A percentile compares a stretch with the other conserved stretches of the same genome.
Evolutionary conservation across 2,888 invertebrate genomes (phyloP).

Genomic region (Serrognathus titanus): DNA sequence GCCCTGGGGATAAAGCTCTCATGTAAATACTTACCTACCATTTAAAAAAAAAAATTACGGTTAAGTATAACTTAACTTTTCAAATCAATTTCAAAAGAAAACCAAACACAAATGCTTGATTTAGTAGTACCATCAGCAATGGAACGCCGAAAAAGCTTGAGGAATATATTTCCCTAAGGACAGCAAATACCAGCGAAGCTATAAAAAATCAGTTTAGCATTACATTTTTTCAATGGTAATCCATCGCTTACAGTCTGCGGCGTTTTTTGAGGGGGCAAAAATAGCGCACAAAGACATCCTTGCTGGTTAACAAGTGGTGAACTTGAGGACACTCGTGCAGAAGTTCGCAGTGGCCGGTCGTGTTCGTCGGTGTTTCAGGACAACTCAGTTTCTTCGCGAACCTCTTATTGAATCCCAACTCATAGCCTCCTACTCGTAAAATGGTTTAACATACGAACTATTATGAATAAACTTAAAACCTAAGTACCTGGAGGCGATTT

Average conservation of each 20-base stretch:
- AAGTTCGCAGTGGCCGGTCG: slow-evolving; percentile 23
- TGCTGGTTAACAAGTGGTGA: slow-evolving; percentile 8
- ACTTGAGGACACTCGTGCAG: slow-evolving; percentile 18
- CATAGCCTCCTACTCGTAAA: slow-evolving; percentile 19
- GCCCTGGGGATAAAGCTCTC: no score
- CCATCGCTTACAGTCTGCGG: no score
- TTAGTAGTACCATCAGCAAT: no score
- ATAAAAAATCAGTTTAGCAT: not conserved
- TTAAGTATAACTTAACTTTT: no score
- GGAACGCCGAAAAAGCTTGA: no score
- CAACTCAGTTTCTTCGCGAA: slow-evolving; percentile 19
- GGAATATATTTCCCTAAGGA: not conserved
- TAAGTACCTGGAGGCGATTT: no score
- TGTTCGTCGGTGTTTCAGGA: slow-evolving; percentile 20
- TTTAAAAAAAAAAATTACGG: no score
- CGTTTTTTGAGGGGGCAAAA: slow-evolving; percentile 1
- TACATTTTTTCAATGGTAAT: no score
- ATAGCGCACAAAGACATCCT: slow-evolving; percentile 13
- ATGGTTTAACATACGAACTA: not conserved
- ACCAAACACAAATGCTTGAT: no score
- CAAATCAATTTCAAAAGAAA: no score
- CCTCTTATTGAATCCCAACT: slow-evolving; percentile 24
- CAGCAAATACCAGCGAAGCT: not conserved
- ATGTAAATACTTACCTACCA: no score
- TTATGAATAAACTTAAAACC: no score